Evolutionary conservation across 2,888 invertebrate species (phyloP), one percentile per base, ranked within the genome.

Genomic region (Coenonympha arcania): DNA sequence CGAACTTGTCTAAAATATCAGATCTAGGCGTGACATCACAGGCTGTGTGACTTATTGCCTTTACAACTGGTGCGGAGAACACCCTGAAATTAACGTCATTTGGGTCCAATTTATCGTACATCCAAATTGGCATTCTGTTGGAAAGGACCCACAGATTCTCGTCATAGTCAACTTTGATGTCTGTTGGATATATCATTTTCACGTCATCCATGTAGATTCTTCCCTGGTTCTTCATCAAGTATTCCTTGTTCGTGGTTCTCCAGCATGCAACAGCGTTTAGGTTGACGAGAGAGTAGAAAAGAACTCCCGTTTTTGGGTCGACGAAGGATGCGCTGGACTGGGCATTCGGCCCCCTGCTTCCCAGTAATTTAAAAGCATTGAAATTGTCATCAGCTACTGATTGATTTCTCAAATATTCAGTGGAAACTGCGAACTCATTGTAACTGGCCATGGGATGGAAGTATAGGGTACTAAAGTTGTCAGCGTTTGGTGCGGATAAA

Each of bases 371-470:
- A 62, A 91, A 93, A 9, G 92, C 89, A 4, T 89, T 79, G 63
- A 89, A 92, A 56, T 88, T 90, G 0, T 73, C 79, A 16, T 82
- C 72, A 19, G 88, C 87, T 3, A 89, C 64, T 0, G 88, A 83
- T 59, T 89, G 82, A 59, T 92, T 90, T 22, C 91, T 87, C 24
- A 93, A 73, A 39, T 91, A 82, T 59, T 88, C 87, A 0, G 93
- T 93, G 2, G 89, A 92, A 0, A 95, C 93, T 0, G 91, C 74
- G 67, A 93, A 95, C 66, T 94, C 94, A 68, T 91, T 89, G 52
- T 89, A 91, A 59, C 94, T 93, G 2, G 91, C 90, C 71, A 94
- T 87, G 0, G 94, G 92, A 66, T 94, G 94, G 81, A 94, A 95
- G 64, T 92, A 95, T 2, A 94, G 71, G 0, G 91, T 92, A 50